Conservation (phyloP, 2,888 invertebrate genomes). For the Mythimna ferrago region DNA sequence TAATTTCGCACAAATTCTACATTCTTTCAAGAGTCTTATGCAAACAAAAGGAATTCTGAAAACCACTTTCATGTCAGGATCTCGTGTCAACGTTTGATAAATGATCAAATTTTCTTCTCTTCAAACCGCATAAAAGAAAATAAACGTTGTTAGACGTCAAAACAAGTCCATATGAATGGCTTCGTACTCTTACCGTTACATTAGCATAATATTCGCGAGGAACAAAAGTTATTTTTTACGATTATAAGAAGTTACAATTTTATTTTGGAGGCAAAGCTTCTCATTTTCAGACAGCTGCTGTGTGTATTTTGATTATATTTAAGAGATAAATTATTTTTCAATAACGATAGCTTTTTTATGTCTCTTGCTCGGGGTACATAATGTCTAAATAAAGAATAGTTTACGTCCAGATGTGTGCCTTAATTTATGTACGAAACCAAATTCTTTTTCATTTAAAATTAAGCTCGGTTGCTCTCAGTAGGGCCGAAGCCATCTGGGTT, state of each 20-base stretch:
- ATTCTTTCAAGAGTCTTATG: constrained; percentile 25
- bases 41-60: constrained; percentile 27
- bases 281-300: constrained; percentile 18
- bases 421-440: background rate
- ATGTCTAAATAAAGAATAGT: background rate
- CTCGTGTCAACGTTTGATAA: constrained; percentile 47
- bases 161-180: constrained; percentile 59
- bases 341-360: background rate
- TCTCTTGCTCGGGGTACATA: background rate
- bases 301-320: constrained; percentile 12
- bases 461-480: background rate
- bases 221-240: constrained; percentile 70
- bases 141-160: constrained; percentile 48
- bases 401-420: background rate
- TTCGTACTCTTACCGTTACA: constrained; percentile 54
- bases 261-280: constrained; percentile 12
- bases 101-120: constrained; percentile 51
- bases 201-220: constrained; percentile 68
- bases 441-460: background rate
- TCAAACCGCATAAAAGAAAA: constrained; percentile 28
- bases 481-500: too few species aligned
- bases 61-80: constrained; percentile 15
- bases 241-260: constrained; percentile 55
- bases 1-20: constrained; percentile 39
- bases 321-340: constrained; percentile 6